Percentiles rank a stretch among this genome's conserved stretches.
Evolutionary conservation across 2,888 invertebrate species (phyloP).

Genomic region (Phaonia tiefii): DNA sequence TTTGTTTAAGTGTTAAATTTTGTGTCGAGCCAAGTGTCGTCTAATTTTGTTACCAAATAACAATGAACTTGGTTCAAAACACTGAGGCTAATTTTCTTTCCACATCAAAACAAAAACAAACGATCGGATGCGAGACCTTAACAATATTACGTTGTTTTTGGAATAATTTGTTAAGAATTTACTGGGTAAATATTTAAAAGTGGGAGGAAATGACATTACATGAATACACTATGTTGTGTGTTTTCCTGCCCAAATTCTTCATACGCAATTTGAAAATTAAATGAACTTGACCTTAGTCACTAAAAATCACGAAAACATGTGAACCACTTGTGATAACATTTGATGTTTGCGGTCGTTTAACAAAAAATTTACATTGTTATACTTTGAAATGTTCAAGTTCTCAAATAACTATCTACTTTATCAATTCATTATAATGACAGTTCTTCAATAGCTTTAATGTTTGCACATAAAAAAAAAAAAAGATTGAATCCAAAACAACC

Average conservation of each 20-base stretch:
- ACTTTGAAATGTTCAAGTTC: too few species aligned
- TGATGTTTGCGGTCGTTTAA: too few species aligned
- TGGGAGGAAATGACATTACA: conserved; percentile 8
- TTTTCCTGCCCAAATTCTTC: background rate
- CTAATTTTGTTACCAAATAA: conserved; percentile 2
- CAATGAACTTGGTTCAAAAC: conserved; percentile 23
- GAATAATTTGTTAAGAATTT: conserved; percentile 35
- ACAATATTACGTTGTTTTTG: conserved; percentile 11
- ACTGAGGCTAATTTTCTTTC: too few species aligned
- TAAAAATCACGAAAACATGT: background rate
- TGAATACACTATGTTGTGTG: background rate
- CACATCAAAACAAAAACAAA: too few species aligned
- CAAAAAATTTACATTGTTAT: too few species aligned
- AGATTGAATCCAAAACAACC: too few species aligned
- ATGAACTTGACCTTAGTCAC: conserved; percentile 9
- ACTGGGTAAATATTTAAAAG: conserved; percentile 30
- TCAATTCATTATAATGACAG: too few species aligned
- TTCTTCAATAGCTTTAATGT: background rate
- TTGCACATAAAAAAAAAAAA: conserved; percentile 1
- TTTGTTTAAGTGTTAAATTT: background rate
- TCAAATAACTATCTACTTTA: too few species aligned
- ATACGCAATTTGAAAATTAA: background rate
- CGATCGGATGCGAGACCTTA: conserved; percentile 25
- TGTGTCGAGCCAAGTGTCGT: conserved; percentile 8
- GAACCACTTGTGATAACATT: too few species aligned